Conservation (phyloP, 2,888 invertebrate species). For the Tuberolachnus salignus region DNA sequence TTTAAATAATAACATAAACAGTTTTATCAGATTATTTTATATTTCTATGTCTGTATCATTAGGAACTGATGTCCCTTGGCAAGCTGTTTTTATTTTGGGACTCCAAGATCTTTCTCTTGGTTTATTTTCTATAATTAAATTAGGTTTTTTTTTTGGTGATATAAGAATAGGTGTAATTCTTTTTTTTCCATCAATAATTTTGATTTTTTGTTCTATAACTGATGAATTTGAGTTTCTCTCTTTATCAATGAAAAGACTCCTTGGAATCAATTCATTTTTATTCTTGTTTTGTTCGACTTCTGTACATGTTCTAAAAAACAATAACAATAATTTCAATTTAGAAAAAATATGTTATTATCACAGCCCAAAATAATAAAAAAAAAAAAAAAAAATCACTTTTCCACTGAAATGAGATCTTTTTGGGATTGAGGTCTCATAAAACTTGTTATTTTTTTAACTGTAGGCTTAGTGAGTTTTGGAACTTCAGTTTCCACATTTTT, state of each 20-base stretch:
- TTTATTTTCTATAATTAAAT: not conserved
- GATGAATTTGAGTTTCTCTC: not conserved
- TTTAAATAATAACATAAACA: slow-evolving; percentile 25
- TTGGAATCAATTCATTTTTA: slow-evolving; percentile 17
- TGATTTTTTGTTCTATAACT: slow-evolving; percentile 42
- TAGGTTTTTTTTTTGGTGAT: slow-evolving; percentile 42
- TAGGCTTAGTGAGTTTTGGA: not conserved
- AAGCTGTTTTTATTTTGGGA: not conserved
- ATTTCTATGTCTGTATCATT: not conserved
- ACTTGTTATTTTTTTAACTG: slow-evolving; percentile 45
- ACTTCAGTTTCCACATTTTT: slow-evolving; percentile 17
- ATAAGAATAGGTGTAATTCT: slow-evolving; percentile 43
- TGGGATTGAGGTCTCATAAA: slow-evolving; percentile 44
- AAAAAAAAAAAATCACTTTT: slow-evolving; percentile 15
- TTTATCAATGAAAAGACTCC: slow-evolving; percentile 11
- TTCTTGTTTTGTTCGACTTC: slow-evolving; percentile 7
- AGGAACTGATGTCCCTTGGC: not conserved
- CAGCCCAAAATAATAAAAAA: not conserved
- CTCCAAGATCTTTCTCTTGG: slow-evolving; percentile 7
- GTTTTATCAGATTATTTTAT: slow-evolving; percentile 12
- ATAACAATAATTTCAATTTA: not conserved
- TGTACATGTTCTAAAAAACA: not conserved
- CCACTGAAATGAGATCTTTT: not conserved
- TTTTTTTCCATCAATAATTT: slow-evolving; percentile 39
- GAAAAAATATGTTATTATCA: not conserved